Evolutionary conservation across 2,888 invertebrate genomes (phyloP).

Genomic region (Oscheius myriophilus): DNA sequence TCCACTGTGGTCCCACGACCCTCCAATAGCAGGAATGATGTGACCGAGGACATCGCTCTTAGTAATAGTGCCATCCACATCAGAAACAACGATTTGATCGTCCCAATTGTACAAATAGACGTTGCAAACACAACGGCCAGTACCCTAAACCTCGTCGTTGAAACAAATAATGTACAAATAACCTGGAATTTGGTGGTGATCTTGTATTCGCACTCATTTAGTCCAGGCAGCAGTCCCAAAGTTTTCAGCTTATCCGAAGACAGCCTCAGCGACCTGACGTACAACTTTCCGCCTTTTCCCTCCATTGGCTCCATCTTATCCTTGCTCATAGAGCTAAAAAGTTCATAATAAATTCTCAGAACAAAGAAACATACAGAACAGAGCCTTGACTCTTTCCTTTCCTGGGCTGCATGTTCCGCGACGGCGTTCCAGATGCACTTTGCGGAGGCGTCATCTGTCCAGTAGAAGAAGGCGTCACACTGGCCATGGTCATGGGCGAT

Average conservation of each 20-base stretch:
- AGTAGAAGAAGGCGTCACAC: too few species aligned
- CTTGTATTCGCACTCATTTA: too few species aligned
- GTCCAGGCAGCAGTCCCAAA: too few species aligned
- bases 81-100: constrained; percentile 96
- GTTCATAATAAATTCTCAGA: background rate
- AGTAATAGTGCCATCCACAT: constrained; percentile 85
- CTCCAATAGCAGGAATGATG: constrained; percentile 94
- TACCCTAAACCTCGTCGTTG: too few species aligned
- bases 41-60: constrained; percentile 89
- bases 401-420: too few species aligned
- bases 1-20: constrained; percentile 98
- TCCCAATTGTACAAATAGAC: constrained; percentile 96
- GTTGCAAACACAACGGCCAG: constrained; percentile 92
- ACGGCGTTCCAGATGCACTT: too few species aligned
- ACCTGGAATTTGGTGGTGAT: too few species aligned
- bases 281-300: background rate
- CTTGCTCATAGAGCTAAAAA: background rate
- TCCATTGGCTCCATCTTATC: background rate
- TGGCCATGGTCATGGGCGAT: too few species aligned
- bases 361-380: background rate
- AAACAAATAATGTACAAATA: too few species aligned
- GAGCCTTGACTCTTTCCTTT: too few species aligned
- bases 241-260: constrained; percentile 12
- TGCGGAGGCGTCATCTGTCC: too few species aligned
- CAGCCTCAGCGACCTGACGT: constrained; percentile 4